These are phyloP conservation scores for Amorpha juglandis DNA, from an alignment of 2,888 invertebrate genomes.

Conservation along the genomic window DNA sequence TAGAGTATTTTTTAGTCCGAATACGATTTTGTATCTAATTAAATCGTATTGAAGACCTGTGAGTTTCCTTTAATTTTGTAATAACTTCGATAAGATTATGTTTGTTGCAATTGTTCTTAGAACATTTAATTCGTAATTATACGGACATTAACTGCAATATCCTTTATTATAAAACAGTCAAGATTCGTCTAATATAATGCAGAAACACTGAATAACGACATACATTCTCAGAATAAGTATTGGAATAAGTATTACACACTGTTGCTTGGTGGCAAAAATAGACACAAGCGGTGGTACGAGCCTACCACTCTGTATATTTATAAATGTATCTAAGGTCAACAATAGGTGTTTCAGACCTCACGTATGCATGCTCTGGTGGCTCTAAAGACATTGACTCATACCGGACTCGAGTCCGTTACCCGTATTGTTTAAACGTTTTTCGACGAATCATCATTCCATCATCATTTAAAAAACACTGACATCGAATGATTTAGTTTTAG, in stretches of 20 bases:
- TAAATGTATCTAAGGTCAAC: slow-evolving; percentile 18
- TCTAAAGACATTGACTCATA: slow-evolving; percentile 56
- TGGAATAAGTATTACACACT: too few relatives aligned
- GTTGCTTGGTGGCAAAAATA: too few relatives aligned
- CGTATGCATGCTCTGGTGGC: slow-evolving; percentile 27
- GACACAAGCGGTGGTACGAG: too few relatives aligned
- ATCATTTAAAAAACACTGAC: too few relatives aligned
- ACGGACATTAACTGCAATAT: background rate
- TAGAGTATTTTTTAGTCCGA: slow-evolving; percentile 39
- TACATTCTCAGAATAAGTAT: too few relatives aligned
- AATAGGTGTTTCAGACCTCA: slow-evolving; percentile 28
- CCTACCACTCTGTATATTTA: too few relatives aligned
- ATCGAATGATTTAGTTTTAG: background rate
- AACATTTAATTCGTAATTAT: background rate
- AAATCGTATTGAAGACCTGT: slow-evolving; percentile 25
- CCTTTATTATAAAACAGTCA: too few relatives aligned
- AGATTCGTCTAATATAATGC: too few relatives aligned
- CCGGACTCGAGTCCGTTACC: slow-evolving; percentile 59
- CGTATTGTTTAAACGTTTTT: slow-evolving; percentile 63
- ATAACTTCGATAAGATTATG: background rate
- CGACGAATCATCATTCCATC: slow-evolving; percentile 31
- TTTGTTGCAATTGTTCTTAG: background rate
- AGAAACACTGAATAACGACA: too few relatives aligned
- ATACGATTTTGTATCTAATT: slow-evolving; percentile 15
- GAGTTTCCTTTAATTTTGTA: background rate